phyloP scores from a whole-genome alignment of 2,113 vertebrate genomes.

The Ceratotherium simum region DNA sequence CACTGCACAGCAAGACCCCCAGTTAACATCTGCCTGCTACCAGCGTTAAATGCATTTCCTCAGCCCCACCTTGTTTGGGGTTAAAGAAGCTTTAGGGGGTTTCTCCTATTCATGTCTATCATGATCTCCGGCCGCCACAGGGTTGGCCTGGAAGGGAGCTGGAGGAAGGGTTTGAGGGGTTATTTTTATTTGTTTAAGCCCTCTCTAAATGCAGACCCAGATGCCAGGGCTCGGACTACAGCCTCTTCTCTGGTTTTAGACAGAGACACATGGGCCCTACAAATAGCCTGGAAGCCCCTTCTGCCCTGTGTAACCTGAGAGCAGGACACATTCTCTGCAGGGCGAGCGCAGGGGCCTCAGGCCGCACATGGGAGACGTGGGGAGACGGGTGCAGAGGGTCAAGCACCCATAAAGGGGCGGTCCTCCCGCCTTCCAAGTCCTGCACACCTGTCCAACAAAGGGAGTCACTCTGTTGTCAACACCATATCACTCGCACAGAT shows the following conservation, averaged over 20 bases:
- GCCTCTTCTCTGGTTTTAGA: conserved; percentile 70
- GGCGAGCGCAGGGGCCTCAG: conserved; percentile 17
- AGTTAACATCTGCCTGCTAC: too few relatives aligned
- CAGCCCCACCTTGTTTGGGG: too few relatives aligned
- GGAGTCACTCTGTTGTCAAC: conserved; percentile 37
- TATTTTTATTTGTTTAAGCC: conserved; percentile 67
- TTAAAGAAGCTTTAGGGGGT: neutral
- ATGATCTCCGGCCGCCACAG: neutral
- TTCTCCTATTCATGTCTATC: neutral
- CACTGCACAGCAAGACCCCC: neutral
- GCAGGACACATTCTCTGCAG: conserved; percentile 61
- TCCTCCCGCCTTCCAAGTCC: neutral
- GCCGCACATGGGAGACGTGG: neutral
- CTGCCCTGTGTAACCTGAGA: conserved; percentile 65
- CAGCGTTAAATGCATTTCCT: neutral
- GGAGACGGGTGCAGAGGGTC: neutral
- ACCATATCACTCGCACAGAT: conserved; percentile 35
- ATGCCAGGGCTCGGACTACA: conserved; percentile 25
- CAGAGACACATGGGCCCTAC: conserved; percentile 74
- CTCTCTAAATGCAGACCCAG: conserved; percentile 50
- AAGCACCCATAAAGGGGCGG: neutral
- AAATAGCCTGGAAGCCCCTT: conserved; percentile 79
- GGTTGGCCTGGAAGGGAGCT: neutral
- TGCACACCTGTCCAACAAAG: conserved; percentile 47
- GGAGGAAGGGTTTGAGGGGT: neutral